Evolutionary conservation across 1,140 invertebrate genomes (phyloP).

Genomic region (Panagrolaimus sp.): DNA sequence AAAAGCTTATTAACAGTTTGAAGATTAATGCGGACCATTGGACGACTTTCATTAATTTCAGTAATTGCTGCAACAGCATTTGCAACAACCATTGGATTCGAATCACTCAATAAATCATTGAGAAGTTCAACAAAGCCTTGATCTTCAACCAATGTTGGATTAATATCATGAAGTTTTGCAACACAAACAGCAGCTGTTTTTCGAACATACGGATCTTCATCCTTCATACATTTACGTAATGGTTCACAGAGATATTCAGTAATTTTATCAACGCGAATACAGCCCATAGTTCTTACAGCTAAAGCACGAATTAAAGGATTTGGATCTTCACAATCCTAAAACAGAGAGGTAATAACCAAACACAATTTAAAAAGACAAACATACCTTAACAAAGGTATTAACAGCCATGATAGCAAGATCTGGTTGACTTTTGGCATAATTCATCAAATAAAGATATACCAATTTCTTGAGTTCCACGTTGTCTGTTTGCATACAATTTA

Average conservation of each 20-base stretch:
- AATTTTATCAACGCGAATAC: slow-evolving; percentile 98
- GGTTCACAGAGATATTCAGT: slow-evolving; percentile 99
- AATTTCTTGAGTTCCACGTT: slow-evolving; percentile 98
- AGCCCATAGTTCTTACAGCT: slow-evolving; percentile 98
- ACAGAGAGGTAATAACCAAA: too few relatives aligned
- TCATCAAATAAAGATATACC: slow-evolving; percentile 99
- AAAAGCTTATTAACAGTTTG: slow-evolving; percentile 95
- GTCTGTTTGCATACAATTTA: slow-evolving; percentile 99
- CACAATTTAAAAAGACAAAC: slow-evolving; percentile 18
- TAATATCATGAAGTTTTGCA: slow-evolving; percentile 97
- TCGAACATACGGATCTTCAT: slow-evolving; percentile 98
- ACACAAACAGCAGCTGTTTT: slow-evolving; percentile 99
- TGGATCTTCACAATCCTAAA: slow-evolving; percentile 96
- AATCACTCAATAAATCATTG: slow-evolving; percentile 92
- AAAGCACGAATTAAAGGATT: slow-evolving; percentile 96
- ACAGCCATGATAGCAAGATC: slow-evolving; percentile 99
- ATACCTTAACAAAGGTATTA: slow-evolving; percentile 98
- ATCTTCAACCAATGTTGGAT: slow-evolving; percentile 90
- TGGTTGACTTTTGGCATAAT: slow-evolving; percentile 99
- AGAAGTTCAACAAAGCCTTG: slow-evolving; percentile 96
- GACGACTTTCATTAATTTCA: slow-evolving; percentile 93
- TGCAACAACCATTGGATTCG: slow-evolving; percentile 99
- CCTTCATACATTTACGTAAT: slow-evolving; percentile 91
- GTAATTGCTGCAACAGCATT: slow-evolving; percentile 97
- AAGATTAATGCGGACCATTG: slow-evolving; percentile 91